Conservation (phyloP, 2,113 vertebrate species). For the Oreamnos americanus region DNA sequence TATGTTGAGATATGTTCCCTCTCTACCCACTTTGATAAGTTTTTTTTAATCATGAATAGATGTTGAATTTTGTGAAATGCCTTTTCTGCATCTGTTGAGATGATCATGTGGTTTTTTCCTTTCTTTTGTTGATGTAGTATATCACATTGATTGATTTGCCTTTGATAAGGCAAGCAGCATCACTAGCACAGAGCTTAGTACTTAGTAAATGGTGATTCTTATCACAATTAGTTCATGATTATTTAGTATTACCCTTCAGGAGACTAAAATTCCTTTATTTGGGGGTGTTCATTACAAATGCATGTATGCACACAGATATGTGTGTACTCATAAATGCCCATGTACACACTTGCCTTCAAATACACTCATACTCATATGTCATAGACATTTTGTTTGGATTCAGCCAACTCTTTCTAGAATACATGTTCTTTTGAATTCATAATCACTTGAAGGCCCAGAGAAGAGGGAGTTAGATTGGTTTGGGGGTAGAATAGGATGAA, state of each 20-base stretch:
- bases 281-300: not conserved
- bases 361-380: not conserved
- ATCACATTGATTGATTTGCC: not conserved
- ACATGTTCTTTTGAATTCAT: not conserved
- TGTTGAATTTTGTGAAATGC: not conserved
- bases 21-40: not conserved
- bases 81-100: not conserved
- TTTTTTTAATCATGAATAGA: not conserved
- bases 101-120: not conserved
- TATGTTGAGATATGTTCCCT: not conserved
- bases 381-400: not conserved
- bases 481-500: not conserved
- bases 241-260: not conserved
- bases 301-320: not conserved
- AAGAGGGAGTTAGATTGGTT: not conserved
- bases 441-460: not conserved
- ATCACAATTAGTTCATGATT: not conserved
- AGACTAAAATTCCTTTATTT: slow-evolving; percentile 21
- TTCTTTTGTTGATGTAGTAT: not conserved
- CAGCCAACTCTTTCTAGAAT: not conserved
- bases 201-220: not conserved
- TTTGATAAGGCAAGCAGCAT: not conserved
- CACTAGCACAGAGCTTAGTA: not conserved
- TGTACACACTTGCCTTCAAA: not conserved
- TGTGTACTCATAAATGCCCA: not conserved